phyloP scores from a whole-genome alignment of 2,888 invertebrate species.

The Incurvaria masculella region DNA sequence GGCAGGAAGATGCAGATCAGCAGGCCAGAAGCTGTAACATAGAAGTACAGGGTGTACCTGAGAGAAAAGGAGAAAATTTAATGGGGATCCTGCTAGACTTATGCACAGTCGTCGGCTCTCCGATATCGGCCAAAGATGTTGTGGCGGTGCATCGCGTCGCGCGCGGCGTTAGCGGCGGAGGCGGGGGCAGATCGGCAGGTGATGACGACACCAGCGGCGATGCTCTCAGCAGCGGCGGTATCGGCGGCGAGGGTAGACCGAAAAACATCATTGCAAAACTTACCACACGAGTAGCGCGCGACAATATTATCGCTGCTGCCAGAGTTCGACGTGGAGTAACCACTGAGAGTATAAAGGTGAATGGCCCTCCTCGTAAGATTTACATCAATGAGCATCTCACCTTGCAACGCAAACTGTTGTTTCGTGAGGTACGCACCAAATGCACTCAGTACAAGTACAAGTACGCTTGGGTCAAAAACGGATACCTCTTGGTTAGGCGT shows the following conservation, averaged over 20 bases:
- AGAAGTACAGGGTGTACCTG: background rate
- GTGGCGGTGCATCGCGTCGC: background rate
- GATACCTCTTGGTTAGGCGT: background rate
- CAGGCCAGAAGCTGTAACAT: background rate
- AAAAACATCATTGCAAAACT: background rate
- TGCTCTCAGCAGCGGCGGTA: background rate
- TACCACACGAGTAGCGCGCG: background rate
- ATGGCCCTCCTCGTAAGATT: background rate
- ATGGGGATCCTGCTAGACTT: background rate
- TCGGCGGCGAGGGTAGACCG: background rate
- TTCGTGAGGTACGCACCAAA: background rate
- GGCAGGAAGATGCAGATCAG: background rate
- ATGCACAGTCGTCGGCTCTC: background rate
- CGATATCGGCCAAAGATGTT: background rate
- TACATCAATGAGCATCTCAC: conserved; percentile 4
- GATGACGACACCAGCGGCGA: background rate
- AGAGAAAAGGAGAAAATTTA: background rate
- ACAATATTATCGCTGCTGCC: background rate
- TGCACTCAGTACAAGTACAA: background rate
- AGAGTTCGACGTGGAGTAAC: background rate
- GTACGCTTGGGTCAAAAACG: background rate
- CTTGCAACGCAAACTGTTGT: background rate
- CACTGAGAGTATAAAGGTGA: background rate
- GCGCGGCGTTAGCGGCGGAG: background rate
- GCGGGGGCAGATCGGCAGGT: background rate